Percentiles rank a stretch among this genome's conserved stretches.
phyloP scores from a whole-genome alignment of 1,140 invertebrate genomes.

The Harlomillsia oculata region DNA sequence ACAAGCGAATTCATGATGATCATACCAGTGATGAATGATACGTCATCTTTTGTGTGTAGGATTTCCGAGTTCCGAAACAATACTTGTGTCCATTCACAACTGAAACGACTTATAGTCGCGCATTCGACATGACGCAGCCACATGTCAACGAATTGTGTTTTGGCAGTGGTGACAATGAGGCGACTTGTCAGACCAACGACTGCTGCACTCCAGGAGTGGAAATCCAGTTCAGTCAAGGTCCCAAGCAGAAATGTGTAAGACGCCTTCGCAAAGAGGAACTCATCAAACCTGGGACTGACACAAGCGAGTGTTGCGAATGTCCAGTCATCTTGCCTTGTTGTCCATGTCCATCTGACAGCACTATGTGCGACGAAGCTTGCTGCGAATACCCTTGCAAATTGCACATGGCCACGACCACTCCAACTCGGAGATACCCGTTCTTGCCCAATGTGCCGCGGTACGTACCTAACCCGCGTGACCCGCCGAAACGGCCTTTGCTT shows the following conservation, averaged over 20 bases:
- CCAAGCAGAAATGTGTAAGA: not conserved
- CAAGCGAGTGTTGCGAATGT: constrained; percentile 22
- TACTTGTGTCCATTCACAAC: constrained; percentile 31
- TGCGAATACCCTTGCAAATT: constrained; percentile 33
- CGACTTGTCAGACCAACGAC: no score
- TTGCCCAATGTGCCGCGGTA: constrained; percentile 20
- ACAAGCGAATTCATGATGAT: no score
- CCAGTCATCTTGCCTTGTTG: constrained; percentile 26
- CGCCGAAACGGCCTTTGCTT: constrained; percentile 21
- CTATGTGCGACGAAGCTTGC: constrained; percentile 28
- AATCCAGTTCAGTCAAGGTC: constrained; percentile 6
- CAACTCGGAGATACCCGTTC: constrained; percentile 29
- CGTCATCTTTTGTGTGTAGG: not conserved
- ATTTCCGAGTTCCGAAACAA: constrained; percentile 19
- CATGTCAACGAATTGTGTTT: constrained; percentile 20
- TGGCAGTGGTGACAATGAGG: no score
- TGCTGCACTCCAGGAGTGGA: constrained; percentile 8
- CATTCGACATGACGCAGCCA: constrained; percentile 27
- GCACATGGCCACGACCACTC: constrained; percentile 28
- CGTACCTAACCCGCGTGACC: constrained; percentile 28
- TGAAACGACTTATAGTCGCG: constrained; percentile 28
- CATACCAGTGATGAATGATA: no score
- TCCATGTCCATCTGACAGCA: constrained; percentile 24
- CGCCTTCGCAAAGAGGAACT: constrained; percentile 22
- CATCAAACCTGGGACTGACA: constrained; percentile 33